Evolutionary conservation across 2,888 invertebrate genomes (phyloP).

Genomic region (Cyclophora punctaria): DNA sequence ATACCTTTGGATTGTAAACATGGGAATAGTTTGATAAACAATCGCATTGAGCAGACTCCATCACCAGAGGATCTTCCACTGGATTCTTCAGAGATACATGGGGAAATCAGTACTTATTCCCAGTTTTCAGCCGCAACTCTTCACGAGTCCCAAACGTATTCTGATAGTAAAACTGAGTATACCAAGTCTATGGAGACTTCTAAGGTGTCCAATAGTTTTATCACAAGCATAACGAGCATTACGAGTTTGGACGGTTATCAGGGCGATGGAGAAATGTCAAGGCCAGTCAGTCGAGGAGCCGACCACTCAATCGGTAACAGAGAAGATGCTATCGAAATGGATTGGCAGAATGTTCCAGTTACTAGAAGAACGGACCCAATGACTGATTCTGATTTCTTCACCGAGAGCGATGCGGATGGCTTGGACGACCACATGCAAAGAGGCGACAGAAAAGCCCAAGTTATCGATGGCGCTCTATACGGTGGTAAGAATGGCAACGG

Average conservation of each 20-base stretch:
- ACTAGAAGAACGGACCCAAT: conserved; percentile 85
- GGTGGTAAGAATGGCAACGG: conserved; percentile 78
- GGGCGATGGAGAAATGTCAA: conserved; percentile 92
- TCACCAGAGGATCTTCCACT: conserved; percentile 90
- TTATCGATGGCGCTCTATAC: conserved; percentile 93
- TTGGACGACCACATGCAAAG: conserved; percentile 83
- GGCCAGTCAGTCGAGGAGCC: conserved; percentile 87
- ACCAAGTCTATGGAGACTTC: conserved; percentile 77
- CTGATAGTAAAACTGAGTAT: conserved; percentile 75
- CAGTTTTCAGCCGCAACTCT: conserved; percentile 66
- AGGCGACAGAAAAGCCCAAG: conserved; percentile 85
- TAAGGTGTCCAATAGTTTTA: conserved; percentile 84
- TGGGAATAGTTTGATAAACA: conserved; percentile 47
- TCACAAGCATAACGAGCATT: conserved; percentile 92
- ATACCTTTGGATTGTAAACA: conserved; percentile 69
- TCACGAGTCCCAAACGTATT: conserved; percentile 73
- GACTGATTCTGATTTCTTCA: conserved; percentile 94
- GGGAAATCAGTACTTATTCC: conserved; percentile 74
- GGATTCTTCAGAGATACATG: conserved; percentile 80
- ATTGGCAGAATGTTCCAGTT: conserved; percentile 77
- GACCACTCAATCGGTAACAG: conserved; percentile 80
- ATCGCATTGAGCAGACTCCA: conserved; percentile 84
- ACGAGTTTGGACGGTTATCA: conserved; percentile 95
- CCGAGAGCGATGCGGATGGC: conserved; percentile 92
- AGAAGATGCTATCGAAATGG: conserved; percentile 70